Percentiles rank a stretch among this genome's conserved stretches.
Conservation (phyloP, 2,113 vertebrate species). For the Mola mola region DNA sequence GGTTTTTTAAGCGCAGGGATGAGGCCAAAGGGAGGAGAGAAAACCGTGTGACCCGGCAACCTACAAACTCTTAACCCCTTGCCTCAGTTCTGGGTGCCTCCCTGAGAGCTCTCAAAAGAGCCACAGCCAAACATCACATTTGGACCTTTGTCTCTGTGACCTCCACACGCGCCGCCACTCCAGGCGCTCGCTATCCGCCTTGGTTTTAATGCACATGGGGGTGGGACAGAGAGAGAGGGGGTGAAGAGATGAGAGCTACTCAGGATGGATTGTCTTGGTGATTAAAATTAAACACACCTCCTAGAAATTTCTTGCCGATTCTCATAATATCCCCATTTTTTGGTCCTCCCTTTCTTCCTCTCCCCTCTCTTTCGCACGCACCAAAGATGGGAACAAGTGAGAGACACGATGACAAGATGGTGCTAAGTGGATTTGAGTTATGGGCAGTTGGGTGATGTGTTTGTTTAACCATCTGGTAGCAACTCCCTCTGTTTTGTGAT, state of each 20-base stretch:
- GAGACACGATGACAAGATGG: conserved; percentile 81
- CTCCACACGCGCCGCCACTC: conserved; percentile 60
- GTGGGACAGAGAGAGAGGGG: conserved; percentile 2
- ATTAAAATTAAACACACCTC: conserved; percentile 82
- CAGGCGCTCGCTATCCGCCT: conserved; percentile 50
- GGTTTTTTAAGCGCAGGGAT: conserved; percentile 76
- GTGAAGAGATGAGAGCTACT: conserved; percentile 33
- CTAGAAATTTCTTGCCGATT: conserved; percentile 69
- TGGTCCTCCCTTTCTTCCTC: conserved; percentile 36
- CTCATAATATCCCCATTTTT: conserved; percentile 62
- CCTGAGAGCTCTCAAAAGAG: conserved; percentile 65
- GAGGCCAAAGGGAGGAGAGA: conserved; percentile 76
- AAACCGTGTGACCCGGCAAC: conserved; percentile 77
- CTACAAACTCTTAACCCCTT: conserved; percentile 83
- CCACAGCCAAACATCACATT: conserved; percentile 55
- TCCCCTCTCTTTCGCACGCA: conserved; percentile 30
- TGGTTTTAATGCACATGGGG: conserved; percentile 66
- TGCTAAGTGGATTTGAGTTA: conserved; percentile 88
- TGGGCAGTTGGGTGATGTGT: conserved; percentile 85
- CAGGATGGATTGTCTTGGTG: conserved; percentile 78
- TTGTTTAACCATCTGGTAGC: conserved; percentile 88
- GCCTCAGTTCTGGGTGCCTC: conserved; percentile 72
- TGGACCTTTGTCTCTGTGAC: conserved; percentile 64
- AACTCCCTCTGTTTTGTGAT: conserved; percentile 81
- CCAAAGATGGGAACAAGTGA: conserved; percentile 65